These are phyloP conservation scores for Zelostemma sp. DNA, from an alignment of 1,140 invertebrate genomes.

Conservation along the genomic window DNA sequence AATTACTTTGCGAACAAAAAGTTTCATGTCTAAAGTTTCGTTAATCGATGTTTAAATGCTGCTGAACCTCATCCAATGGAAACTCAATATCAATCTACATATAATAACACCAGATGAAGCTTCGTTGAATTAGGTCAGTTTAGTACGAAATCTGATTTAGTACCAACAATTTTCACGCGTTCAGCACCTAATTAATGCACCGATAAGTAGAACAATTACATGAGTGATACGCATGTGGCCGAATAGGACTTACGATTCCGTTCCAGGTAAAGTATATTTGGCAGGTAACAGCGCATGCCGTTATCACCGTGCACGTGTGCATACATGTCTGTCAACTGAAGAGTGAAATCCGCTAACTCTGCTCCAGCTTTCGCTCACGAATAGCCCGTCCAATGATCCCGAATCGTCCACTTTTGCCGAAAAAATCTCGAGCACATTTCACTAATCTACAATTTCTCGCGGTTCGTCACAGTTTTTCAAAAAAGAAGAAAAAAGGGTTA, in stretches of 20 bases:
- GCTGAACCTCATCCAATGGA: no score
- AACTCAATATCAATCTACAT: no score
- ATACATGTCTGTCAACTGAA: constrained; percentile 55
- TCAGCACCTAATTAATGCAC: no score
- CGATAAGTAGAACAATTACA: no score
- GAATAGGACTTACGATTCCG: constrained; percentile 62
- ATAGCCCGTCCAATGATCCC: constrained; percentile 16
- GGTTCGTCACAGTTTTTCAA: constrained; percentile 4
- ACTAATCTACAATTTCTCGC: constrained; percentile 10
- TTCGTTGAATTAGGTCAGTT: no score
- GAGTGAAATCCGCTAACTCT: constrained; percentile 29
- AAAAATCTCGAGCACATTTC: not conserved
- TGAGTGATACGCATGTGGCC: no score
- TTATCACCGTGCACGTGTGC: constrained; percentile 65
- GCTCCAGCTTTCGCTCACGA: constrained; percentile 34
- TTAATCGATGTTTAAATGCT: no score
- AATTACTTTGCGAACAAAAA: no score
- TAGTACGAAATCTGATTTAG: no score
- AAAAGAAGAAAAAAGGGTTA: constrained; percentile 6
- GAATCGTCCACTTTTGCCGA: constrained; percentile 20
- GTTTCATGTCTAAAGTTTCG: no score
- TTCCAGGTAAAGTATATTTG: constrained; percentile 63
- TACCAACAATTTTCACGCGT: no score
- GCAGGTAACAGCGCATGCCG: constrained; percentile 67
- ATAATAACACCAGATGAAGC: no score